These are phyloP conservation scores for Prionace glauca DNA, from an alignment of 2,797 vertebrate species.

Conservation along the genomic window DNA sequence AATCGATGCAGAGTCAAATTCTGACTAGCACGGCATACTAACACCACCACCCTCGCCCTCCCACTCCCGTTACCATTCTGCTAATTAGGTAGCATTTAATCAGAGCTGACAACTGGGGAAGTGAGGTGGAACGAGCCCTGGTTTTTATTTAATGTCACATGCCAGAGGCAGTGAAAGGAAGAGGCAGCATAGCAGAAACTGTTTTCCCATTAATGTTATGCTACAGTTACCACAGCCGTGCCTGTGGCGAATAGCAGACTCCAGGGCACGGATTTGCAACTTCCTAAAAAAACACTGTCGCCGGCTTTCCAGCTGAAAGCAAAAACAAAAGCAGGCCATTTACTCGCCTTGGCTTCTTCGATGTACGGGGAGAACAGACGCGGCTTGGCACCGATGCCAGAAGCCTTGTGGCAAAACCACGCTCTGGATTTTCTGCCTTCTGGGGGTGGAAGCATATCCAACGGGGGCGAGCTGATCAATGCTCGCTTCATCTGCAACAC, in stretches of 20 bases:
- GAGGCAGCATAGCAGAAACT: background rate
- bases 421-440: constrained; percentile 30
- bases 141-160: background rate
- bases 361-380: constrained; percentile 8
- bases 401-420: constrained; percentile 31
- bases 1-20: background rate
- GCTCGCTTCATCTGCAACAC: constrained; percentile 29
- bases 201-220: background rate
- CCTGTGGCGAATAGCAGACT: background rate
- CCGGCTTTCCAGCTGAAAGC: too few relatives aligned
- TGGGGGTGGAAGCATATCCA: constrained; percentile 17
- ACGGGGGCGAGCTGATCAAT: background rate
- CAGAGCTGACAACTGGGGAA: background rate
- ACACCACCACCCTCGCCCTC: background rate
- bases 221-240: background rate
- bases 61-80: background rate
- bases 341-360: constrained; percentile 26
- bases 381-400: constrained; percentile 2
- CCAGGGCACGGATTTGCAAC: background rate
- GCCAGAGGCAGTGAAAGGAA: background rate
- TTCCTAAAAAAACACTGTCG: background rate
- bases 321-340: background rate
- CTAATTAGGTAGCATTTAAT: background rate
- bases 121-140: background rate
- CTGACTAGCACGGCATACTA: background rate